phyloP scores from a whole-genome alignment of 1,140 invertebrate species.

The Procambarus clarkii region DNA sequence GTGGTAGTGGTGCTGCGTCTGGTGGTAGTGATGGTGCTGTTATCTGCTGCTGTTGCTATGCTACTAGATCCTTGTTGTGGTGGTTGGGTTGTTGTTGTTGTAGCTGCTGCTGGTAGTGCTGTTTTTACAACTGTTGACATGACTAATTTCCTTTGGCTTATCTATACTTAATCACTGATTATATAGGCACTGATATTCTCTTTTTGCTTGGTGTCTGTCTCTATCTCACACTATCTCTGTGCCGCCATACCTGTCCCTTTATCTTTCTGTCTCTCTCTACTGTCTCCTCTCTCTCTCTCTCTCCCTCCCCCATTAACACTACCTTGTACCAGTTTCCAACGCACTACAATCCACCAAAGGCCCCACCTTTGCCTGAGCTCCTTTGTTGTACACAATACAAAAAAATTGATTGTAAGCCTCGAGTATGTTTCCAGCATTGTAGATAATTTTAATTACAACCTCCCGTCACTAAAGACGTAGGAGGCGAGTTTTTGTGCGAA shows the following conservation, averaged over 20 bases:
- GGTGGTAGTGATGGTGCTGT: too few species aligned
- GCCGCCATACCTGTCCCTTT: background rate
- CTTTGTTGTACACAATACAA: background rate
- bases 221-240: background rate
- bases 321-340: too few species aligned
- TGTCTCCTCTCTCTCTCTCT: background rate
- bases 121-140: too few species aligned
- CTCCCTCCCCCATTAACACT: conserved; percentile 3
- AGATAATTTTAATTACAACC: background rate
- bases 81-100: too few species aligned
- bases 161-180: too few species aligned
- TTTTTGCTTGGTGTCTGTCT: background rate
- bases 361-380: background rate
- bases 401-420: background rate
- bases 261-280: conserved; percentile 20
- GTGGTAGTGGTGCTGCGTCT: too few species aligned
- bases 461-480: background rate
- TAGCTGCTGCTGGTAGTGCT: too few species aligned
- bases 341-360: too few species aligned
- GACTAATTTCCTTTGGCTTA: too few species aligned
- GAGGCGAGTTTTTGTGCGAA: background rate
- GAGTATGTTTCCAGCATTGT: background rate
- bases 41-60: too few species aligned
- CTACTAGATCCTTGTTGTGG: too few species aligned
- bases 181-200: too few species aligned